These are phyloP conservation scores for Liodrosophila aerea DNA, from an alignment of 2,888 invertebrate species.

Conservation along the genomic window DNA sequence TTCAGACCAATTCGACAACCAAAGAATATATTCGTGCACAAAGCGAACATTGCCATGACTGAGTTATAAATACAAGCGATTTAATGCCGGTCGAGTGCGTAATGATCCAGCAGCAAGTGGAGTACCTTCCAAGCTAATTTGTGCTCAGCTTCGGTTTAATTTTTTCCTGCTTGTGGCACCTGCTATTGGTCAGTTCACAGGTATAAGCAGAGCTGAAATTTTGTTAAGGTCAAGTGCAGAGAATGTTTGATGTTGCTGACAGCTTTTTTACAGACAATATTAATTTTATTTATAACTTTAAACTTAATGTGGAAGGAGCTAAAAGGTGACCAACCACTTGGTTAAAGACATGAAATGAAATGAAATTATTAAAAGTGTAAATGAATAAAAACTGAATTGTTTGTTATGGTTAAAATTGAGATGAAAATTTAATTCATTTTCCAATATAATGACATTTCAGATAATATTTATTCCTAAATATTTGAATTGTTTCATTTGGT, in stretches of 20 bases:
- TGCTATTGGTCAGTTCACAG: slow-evolving; percentile 12
- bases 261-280: slow-evolving; percentile 36
- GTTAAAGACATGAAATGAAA: too few species aligned
- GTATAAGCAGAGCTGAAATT: slow-evolving; percentile 6
- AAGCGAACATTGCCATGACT: slow-evolving; percentile 20
- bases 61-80: slow-evolving; percentile 44
- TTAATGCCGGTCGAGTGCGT: slow-evolving; percentile 62
- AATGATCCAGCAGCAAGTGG: slow-evolving; percentile 51
- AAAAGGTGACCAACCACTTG: too few species aligned
- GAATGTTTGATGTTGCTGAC: slow-evolving; percentile 43
- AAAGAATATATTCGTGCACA: slow-evolving; percentile 4
- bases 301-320: too few species aligned
- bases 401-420: too few species aligned
- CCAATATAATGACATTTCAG: too few species aligned
- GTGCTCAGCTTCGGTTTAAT: slow-evolving; percentile 15
- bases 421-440: too few species aligned
- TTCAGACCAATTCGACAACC: too few species aligned
- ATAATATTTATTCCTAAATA: too few species aligned
- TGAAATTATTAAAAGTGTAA: too few species aligned
- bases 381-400: too few species aligned
- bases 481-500: too few species aligned
- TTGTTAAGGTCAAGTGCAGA: slow-evolving; percentile 29
- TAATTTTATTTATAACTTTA: too few species aligned
- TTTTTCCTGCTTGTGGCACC: not conserved
- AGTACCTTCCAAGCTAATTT: slow-evolving; percentile 55